Base-by-base conservation (phyloP, 2,797 vertebrate species). In the Octomys mimax region DNA sequence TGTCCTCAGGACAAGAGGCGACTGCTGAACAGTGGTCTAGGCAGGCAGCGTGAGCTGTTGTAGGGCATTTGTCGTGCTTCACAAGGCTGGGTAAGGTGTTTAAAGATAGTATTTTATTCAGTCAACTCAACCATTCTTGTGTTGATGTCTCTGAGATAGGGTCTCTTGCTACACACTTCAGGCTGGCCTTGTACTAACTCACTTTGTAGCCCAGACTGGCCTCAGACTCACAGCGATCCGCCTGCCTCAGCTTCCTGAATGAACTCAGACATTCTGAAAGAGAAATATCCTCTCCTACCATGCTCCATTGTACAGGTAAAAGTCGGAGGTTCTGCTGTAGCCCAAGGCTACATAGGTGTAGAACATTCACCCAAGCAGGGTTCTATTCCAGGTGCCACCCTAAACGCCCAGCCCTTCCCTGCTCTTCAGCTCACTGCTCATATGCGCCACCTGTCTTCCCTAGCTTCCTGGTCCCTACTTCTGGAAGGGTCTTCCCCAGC, bases 401-500 rank as follows among this genome's bases (percentile, higher is more conserved):
- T n/a, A 24, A 39, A 42, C 39, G 80, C 33, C n/a, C 24, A 0
- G n/a, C 6, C 18, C n/a, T 16, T 31, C 7, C 0, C 4, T 39
- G 31, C 66, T 82, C 52, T 22, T 61, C 9, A 33, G 14, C 33
- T 82, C n/a, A 54, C 59, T 49, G 75, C 52, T 79, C 39, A 18
- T 49, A 22, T 26, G 46, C 59, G 36, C 24, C 13, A 2, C 3
- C 14, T 28, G 54, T 52, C 49, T 61, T 61, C 52, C 42, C 62
- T 71, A 22, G 66, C 14, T 82, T 73, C 36, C 57, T 52, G 22
- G n/a, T 39, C 87, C n/a, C 70, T 39, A 28, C 52, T 84, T 33
- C 70, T 73, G 52, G 62, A 61, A 73, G 57, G 8, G 36, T 68
- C 19, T 59, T 70, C n/a, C 28, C 85, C n/a, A 68, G 54, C 10